A percentile compares a stretch with the other conserved stretches of the same genome.
These are phyloP conservation scores for Paratilapia polleni DNA, from an alignment of 2,113 vertebrate genomes.

Conservation along the genomic window DNA sequence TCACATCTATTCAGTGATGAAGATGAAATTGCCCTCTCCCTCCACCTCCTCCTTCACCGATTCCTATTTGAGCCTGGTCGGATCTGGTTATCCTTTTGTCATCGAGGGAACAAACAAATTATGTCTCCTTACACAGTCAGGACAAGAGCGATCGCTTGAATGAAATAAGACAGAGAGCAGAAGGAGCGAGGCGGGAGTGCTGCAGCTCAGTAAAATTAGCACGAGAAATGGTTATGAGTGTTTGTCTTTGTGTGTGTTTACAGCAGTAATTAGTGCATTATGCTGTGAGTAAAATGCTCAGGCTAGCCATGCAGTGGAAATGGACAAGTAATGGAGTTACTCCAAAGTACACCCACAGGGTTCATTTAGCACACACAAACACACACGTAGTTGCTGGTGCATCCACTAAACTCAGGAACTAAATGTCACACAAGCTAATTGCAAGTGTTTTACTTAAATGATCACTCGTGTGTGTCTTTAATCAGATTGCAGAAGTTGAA, in stretches of 20 bases:
- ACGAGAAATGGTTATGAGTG: conserved; percentile 39
- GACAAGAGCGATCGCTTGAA: conserved; percentile 8
- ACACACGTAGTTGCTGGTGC: background rate
- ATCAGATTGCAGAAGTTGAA: conserved; percentile 28
- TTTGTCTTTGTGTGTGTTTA: conserved; percentile 70
- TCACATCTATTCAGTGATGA: conserved; percentile 65
- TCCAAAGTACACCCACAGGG: conserved; percentile 48
- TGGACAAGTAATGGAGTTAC: conserved; percentile 67
- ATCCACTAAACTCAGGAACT: conserved; percentile 33
- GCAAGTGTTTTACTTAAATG: conserved; percentile 24
- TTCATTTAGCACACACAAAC: conserved; percentile 58
- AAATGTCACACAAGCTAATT: conserved; percentile 47
- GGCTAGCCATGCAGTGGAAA: conserved; percentile 65
- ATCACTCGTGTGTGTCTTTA: conserved; percentile 37
- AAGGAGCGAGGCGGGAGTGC: background rate
- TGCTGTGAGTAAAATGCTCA: conserved; percentile 68
- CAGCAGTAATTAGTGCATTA: conserved; percentile 76
- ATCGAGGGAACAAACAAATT: conserved; percentile 68
- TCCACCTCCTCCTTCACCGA: conserved; percentile 32
- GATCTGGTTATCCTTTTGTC: conserved; percentile 55
- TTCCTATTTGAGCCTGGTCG: conserved; percentile 18
- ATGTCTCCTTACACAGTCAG: conserved; percentile 36
- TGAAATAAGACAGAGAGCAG: conserved; percentile 16
- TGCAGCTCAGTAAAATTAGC: conserved; percentile 28
- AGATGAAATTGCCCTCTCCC: conserved; percentile 54